Evolutionary conservation across 2,888 invertebrate genomes (phyloP), one percentile per base, ranked within the genome.

Genomic region (Graphium colonna): DNA sequence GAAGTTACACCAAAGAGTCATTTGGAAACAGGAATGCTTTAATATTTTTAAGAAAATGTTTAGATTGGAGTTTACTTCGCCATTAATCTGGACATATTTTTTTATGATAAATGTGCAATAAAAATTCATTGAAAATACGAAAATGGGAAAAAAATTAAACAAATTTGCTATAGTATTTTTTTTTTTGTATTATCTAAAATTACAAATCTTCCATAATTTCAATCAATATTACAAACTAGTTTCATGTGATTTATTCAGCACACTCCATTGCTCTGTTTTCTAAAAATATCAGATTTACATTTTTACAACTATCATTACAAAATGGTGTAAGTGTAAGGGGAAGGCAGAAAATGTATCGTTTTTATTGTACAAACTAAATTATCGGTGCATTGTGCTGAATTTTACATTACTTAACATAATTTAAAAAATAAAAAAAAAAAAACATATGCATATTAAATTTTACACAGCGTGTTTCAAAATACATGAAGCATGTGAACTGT

Each of bases 221-320:
- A 74, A 76, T 77, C 69, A 75, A 80, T 79, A 78, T 73, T 73
- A 79, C 71, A 80, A 82, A 83, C 71, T 72, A 68, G 51, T 75
- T 71, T 67, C 74, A 73, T 72, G 71, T 81, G 77, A 75, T 82
- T 76, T 78, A 78, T 79, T 79, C 83, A 82, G 84, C 83, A 82
- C 79, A 75, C 74, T 72, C 64, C 63, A 62, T 73, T 75, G 72
- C 72, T 76, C 60, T 66, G 65, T 68, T 66, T 60, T 83, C 82
- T 84, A 84, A 85, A 84, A 82, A 85, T 85, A 84, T 79, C 73
- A 71, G 79, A 81, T 87, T 82, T 86, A 87, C 81, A 86, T 84
- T 85, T 84, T 76, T 84, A 84, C 83, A 69, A 72, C 73, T 64
- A 67, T 68, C 70, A 78, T 69, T 63, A 63, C 45, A 45, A 62